Evolutionary conservation across 53 echinoderm and acorn worm genomes (phyloP).

Genomic region (Arbacia lixula): DNA sequence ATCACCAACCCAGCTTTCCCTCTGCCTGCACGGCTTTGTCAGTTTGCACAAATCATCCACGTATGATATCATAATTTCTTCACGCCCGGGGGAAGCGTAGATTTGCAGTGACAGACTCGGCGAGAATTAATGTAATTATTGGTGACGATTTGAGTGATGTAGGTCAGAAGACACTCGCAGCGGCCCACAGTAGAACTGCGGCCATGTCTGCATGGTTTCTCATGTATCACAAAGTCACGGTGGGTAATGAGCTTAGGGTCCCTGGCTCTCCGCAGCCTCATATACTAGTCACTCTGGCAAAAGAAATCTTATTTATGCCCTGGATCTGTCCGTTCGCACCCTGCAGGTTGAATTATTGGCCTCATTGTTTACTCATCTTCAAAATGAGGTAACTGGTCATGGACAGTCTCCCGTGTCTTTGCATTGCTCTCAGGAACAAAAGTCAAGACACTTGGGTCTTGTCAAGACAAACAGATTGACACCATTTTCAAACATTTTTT

Average conservation of each 20-base stretch:
- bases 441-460: too few species aligned
- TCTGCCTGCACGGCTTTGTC: slow-evolving; percentile 48
- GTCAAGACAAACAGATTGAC: too few species aligned
- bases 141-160: slow-evolving; percentile 49
- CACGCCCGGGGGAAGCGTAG: slow-evolving; percentile 40
- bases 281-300: slow-evolving; percentile 18
- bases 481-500: too few species aligned
- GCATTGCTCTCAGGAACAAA: too few species aligned
- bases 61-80: slow-evolving; percentile 43
- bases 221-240: slow-evolving; percentile 51
- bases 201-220: slow-evolving; percentile 47
- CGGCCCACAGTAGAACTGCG: slow-evolving; percentile 10
- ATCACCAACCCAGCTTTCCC: slow-evolving; percentile 34
- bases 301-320: slow-evolving; percentile 12
- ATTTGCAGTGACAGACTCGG: slow-evolving; percentile 52
- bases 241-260: slow-evolving; percentile 22
- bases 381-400: slow-evolving; percentile 1
- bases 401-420: too few species aligned
- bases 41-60: slow-evolving; percentile 46
- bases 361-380: slow-evolving; percentile 41
- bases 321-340: slow-evolving; percentile 4
- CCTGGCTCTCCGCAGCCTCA: slow-evolving; percentile 28
- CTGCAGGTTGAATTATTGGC: slow-evolving; percentile 41
- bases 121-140: slow-evolving; percentile 46
- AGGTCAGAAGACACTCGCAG: slow-evolving; percentile 35